Base-by-base conservation (phyloP, 2,113 vertebrate genomes). In the Perccottus glenii region DNA sequence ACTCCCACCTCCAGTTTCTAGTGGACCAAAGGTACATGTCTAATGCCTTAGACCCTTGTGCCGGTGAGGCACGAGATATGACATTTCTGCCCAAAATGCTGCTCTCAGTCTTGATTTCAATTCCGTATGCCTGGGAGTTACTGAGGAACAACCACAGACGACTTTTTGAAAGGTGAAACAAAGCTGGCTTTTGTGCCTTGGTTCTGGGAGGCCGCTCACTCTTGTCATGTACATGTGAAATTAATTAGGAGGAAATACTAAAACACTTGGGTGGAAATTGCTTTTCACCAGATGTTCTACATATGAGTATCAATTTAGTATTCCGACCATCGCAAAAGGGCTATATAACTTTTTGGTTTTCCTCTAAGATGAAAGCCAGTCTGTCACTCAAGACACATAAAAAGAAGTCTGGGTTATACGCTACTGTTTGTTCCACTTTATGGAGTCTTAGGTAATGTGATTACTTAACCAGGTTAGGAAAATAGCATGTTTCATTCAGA, bases 211-310 rank as follows among this genome's bases (percentile, higher is more conserved):
- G 89, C 91, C 86, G 84, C 85, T 90, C 82, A 57, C 82, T 86
- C 90, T 92, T 90, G 90, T 93, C 89, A 90, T 90, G 87, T 93
- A 92, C 93, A 93, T 92, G 89, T 93, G 91, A 93, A 93, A 92
- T 93, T 93, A 93, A 94, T 93, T 93, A 93, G 84, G 90, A 92
- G 91, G 93, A 93, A 92, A 92, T 92, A 93, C 91, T 92, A 93
- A 93, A 93, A 93, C 91, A 92, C 92, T 93, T 85, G 86, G 87
- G 88, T 93, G 92, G 90, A 94, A 93, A 93, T 93, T 91, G 88
- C 91, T 91, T 92, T 91, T 90, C 88, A 89, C 92, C 93, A 93
- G 92, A 92, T 93, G 92, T 90, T 93, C 82, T 72, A 70, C 90
- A 91, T 91, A 90, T 92, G 90, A 93, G 90, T 88, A 92, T 91